Evolutionary conservation across 2,888 invertebrate genomes (phyloP).

Genomic region (Acanthoscelides obtectus): DNA sequence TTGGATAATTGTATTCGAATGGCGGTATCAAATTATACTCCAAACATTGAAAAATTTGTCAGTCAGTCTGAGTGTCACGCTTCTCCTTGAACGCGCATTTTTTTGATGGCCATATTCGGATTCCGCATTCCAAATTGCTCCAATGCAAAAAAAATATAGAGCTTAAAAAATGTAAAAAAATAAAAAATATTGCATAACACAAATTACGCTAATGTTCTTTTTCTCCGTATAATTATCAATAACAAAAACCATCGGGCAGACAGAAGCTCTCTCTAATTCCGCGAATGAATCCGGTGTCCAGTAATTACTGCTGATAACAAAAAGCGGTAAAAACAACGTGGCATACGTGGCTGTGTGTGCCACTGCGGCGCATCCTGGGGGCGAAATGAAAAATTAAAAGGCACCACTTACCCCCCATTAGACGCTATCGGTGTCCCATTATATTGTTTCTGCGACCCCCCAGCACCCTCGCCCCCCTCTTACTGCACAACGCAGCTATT

Average conservation of each 20-base stretch:
- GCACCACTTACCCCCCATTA: constrained; percentile 16
- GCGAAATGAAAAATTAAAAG: constrained; percentile 10
- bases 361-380: constrained; percentile 2
- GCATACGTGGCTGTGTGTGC: not conserved
- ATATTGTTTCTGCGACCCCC: constrained; percentile 20
- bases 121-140: too few species aligned
- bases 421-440: constrained; percentile 19
- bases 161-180: too few species aligned
- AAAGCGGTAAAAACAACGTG: not conserved
- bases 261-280: not conserved
- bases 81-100: too few species aligned
- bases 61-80: too few species aligned
- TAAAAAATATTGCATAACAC: too few species aligned
- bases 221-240: not conserved
- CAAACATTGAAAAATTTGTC: too few species aligned
- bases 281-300: not conserved
- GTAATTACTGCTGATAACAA: not conserved
- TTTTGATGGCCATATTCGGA: too few species aligned
- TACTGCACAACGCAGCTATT: not conserved
- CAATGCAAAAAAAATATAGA: too few species aligned
- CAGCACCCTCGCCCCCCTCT: not conserved
- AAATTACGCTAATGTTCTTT: not conserved
- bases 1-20: too few species aligned
- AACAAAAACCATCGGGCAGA: not conserved
- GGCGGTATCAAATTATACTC: too few species aligned